A percentile compares a stretch with the other conserved stretches of the same genome.
These are phyloP conservation scores for Drosophila azteca DNA, from an alignment of 1,140 invertebrate genomes.

Conservation along the genomic window DNA sequence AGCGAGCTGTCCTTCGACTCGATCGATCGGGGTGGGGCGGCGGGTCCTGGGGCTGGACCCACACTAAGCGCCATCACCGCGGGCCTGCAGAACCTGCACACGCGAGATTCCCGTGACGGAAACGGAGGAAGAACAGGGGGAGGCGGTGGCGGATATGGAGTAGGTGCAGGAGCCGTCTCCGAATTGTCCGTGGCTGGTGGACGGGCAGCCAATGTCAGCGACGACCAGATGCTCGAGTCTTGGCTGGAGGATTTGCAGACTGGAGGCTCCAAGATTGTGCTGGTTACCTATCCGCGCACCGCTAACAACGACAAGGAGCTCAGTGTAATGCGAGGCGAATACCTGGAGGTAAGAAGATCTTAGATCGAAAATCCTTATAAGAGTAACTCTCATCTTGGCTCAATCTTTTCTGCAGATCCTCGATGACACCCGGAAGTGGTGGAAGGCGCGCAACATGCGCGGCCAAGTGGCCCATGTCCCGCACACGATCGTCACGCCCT, in stretches of 20 bases:
- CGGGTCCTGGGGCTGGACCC: slow-evolving; percentile 43
- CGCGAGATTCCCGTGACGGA: slow-evolving; percentile 53
- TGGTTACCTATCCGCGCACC: slow-evolving; percentile 96
- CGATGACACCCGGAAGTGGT: slow-evolving; percentile 98
- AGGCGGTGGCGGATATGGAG: slow-evolving; percentile 27
- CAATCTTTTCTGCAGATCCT: slow-evolving; percentile 87
- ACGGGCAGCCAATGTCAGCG: slow-evolving; percentile 49
- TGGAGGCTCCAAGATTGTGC: slow-evolving; percentile 92
- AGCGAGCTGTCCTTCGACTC: slow-evolving; percentile 91
- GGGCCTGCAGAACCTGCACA: slow-evolving; percentile 74
- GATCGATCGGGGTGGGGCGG: slow-evolving; percentile 85
- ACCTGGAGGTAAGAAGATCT: slow-evolving; percentile 90
- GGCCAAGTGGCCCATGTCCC: slow-evolving; percentile 97
- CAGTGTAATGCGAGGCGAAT: slow-evolving; percentile 97
- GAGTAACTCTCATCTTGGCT: no score
- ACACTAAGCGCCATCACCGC: slow-evolving; percentile 68
- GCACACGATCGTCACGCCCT: slow-evolving; percentile 96
- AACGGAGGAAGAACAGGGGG: slow-evolving; percentile 27
- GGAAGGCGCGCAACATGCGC: slow-evolving; percentile 96
- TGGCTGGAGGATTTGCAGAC: slow-evolving; percentile 91
- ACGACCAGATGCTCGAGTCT: slow-evolving; percentile 83
- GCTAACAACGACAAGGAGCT: slow-evolving; percentile 99
- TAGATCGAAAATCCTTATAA: no score
- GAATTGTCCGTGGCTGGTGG: slow-evolving; percentile 45
- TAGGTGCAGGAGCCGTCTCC: slow-evolving; percentile 43